Conservation (phyloP, 2,113 vertebrate species). For the Gnathonemus longibarbis region DNA sequence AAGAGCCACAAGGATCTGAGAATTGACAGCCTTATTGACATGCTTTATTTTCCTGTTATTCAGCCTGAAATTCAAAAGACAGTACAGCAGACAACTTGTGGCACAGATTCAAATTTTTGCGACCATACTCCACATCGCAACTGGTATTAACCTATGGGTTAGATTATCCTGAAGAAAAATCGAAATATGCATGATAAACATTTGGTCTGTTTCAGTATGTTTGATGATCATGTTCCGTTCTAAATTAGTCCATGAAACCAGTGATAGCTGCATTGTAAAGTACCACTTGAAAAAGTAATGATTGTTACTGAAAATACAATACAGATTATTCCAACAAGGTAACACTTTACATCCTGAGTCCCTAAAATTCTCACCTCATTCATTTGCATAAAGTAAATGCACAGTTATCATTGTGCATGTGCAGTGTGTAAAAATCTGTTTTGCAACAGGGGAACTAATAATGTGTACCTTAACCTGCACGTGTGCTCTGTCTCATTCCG, state of each 20-base stretch:
- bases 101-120: not conserved
- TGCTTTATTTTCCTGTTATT: not conserved
- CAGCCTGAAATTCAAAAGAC: not conserved
- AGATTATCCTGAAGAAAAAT: not conserved
- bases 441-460: not conserved
- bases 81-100: not conserved
- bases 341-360: conserved; percentile 8
- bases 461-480: not conserved
- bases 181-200: not conserved
- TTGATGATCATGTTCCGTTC: not conserved
- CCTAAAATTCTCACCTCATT: not conserved
- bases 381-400: not conserved
- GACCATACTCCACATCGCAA: not conserved
- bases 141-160: not conserved
- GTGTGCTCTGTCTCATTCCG: conserved; percentile 44
- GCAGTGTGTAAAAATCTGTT: not conserved
- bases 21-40: not conserved
- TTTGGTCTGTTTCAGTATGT: not conserved
- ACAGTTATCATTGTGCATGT: not conserved
- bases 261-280: conserved; percentile 30
- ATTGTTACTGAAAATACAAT: not conserved
- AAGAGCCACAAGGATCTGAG: not conserved
- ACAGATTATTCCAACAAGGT: not conserved
- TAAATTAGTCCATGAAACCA: not conserved
- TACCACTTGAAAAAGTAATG: not conserved